Conservation (phyloP, 2,888 invertebrate species). For the Crossocerus cetratus region DNA sequence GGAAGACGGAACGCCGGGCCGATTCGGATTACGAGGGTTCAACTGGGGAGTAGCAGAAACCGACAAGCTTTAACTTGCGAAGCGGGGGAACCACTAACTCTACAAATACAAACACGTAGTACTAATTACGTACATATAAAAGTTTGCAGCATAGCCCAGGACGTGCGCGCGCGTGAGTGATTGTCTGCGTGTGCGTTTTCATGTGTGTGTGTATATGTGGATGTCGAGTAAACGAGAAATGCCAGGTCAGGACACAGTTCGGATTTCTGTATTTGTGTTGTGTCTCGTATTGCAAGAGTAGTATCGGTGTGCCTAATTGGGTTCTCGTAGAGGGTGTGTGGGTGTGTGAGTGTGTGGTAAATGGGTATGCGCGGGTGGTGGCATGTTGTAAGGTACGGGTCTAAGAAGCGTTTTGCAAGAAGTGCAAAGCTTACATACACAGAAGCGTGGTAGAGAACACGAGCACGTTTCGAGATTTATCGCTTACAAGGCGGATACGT, state of each 20-base stretch:
- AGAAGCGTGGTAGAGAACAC: conserved; percentile 47
- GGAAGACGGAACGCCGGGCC: background rate
- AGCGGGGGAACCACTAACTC: conserved; percentile 40
- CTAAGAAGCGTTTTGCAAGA: conserved; percentile 59
- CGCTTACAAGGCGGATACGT: conserved; percentile 24
- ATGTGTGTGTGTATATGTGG: conserved; percentile 8
- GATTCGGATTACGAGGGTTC: conserved; percentile 4
- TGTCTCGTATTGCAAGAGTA: too few relatives aligned
- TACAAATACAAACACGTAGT: conserved; percentile 51
- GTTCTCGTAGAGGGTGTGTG: background rate
- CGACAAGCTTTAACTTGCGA: conserved; percentile 32
- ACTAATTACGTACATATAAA: conserved; percentile 43
- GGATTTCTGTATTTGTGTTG: too few relatives aligned
- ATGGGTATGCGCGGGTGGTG: conserved; percentile 1
- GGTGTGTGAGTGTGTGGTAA: background rate
- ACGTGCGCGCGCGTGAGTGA: conserved; percentile 28
- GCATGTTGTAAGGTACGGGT: conserved; percentile 20
- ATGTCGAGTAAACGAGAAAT: background rate
- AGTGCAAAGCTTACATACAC: conserved; percentile 59
- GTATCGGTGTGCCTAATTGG: too few relatives aligned
- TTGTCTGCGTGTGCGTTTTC: conserved; percentile 10
- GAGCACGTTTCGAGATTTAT: conserved; percentile 18
- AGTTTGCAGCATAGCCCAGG: conserved; percentile 49
- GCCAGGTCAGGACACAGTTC: too few relatives aligned
- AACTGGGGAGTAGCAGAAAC: conserved; percentile 38